phyloP scores from a whole-genome alignment of 2,113 vertebrate genomes.

The Hystrix brachyura region DNA sequence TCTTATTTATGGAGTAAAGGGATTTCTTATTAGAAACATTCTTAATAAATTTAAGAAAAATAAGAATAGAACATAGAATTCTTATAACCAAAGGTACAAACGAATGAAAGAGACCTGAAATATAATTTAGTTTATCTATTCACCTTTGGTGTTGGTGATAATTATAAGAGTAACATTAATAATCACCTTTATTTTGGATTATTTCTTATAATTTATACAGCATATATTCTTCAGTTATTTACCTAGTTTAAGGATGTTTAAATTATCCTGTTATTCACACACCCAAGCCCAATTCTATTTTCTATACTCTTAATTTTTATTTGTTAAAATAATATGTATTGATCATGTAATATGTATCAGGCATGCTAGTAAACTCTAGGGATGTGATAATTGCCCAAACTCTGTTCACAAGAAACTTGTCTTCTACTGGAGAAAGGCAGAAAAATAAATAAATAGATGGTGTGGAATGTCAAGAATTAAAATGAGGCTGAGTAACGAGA shows the following conservation, averaged over 20 bases:
- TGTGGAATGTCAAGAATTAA: background rate
- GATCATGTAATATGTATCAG: background rate
- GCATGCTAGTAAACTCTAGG: background rate
- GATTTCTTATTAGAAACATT: slow-evolving; percentile 11
- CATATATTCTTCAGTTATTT: background rate
- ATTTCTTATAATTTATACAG: background rate
- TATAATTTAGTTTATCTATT: background rate
- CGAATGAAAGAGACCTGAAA: background rate
- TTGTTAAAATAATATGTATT: background rate
- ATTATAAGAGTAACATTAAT: background rate
- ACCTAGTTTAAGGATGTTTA: background rate
- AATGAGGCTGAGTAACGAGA: background rate
- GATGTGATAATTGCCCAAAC: background rate
- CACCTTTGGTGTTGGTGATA: background rate
- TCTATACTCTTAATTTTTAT: background rate
- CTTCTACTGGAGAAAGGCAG: background rate
- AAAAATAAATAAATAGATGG: background rate
- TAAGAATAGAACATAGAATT: background rate
- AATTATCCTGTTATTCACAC: background rate
- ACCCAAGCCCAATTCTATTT: background rate
- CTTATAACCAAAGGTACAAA: background rate
- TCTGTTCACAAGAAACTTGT: background rate
- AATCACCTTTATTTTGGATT: background rate
- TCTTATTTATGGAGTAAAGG: background rate
- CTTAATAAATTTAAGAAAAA: slow-evolving; percentile 31